phyloP scores from a whole-genome alignment of 2,797 vertebrate genomes.

The Simalia tracyae region DNA sequence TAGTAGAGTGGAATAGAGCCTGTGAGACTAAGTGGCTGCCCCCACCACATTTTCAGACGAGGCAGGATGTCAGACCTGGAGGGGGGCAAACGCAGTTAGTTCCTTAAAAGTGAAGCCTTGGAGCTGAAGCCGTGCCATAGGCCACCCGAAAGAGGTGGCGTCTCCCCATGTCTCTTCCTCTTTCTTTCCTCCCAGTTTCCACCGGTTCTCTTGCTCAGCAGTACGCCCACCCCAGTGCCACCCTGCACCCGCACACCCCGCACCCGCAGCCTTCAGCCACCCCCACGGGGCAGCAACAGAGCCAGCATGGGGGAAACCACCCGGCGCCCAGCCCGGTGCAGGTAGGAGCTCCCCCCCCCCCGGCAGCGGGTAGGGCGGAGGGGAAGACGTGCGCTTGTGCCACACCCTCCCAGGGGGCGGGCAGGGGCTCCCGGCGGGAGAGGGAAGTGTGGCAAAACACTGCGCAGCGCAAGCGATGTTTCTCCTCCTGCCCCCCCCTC shows the following conservation, averaged over 20 bases:
- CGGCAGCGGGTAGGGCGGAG: rapidly evolving
- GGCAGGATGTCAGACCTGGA: neutral
- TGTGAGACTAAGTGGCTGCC: too few species aligned
- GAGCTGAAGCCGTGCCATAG: neutral
- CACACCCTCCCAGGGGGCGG: neutral
- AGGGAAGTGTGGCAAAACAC: neutral
- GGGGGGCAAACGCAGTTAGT: slow-evolving; percentile 43
- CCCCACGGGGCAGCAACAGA: slow-evolving; percentile 92
- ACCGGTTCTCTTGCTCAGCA: slow-evolving; percentile 93
- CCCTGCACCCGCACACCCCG: slow-evolving; percentile 89
- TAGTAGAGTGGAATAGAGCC: neutral
- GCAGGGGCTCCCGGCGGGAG: neutral
- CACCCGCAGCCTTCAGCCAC: slow-evolving; percentile 97
- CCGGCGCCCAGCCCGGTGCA: slow-evolving; percentile 94
- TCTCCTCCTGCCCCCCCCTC: neutral
- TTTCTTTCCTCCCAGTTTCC: slow-evolving; percentile 82
- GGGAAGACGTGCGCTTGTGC: neutral
- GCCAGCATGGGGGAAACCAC: slow-evolving; percentile 89
- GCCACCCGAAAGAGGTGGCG: neutral
- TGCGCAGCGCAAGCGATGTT: too few species aligned
- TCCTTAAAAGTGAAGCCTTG: neutral
- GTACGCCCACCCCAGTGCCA: slow-evolving; percentile 90
- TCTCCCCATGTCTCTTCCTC: neutral
- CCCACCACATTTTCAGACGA: neutral
- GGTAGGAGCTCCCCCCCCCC: slow-evolving; percentile 65